Base-by-base conservation (phyloP, 2,797 vertebrate genomes). In the Myotis daubentonii region DNA sequence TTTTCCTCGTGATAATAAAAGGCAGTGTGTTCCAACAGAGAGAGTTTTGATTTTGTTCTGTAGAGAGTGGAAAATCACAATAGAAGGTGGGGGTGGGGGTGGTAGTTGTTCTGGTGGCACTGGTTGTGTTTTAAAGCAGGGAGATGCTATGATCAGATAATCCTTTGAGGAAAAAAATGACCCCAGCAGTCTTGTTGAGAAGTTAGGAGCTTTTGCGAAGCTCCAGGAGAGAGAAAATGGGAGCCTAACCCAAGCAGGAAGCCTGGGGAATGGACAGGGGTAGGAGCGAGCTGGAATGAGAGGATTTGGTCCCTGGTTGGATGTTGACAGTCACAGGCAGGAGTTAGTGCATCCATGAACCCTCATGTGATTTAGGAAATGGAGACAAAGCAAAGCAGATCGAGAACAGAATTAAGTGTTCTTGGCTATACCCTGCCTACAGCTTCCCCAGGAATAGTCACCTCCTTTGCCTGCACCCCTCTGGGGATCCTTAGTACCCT, bases 101-200 rank as follows among this genome's bases (percentile, higher is more conserved):
- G 6, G 22, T 49, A 22, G 33, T 74, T 17, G 33, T 81, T 2
- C 15, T 20, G 28, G 15, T 36, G 49, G 17, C 60, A 6, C 17
- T 55, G 25, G 30, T 74, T 80, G 68, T 74, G 38, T 83, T 92
- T 89, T 68, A 72, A 91, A 92, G n/a, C 30, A 72, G 20, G 5
- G 47, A 15, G 33, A 49, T 80, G n/a, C 28, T 47, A 12, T 71
- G 36, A 49, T 93, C 15, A 19, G 19, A 55, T 84, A 65, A 41
- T 57, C 25, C 25, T 83, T 79, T 25, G 44, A 33, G 55, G 55
- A 3, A 71, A 65, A 70, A 17, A 23, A 1, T 60, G 60, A 25
- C 30, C 11, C 28, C 8, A 36, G 10, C 2, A 47, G 22, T 36
- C 19, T 86, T 38, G 30, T 20, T 44, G 23, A 70, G 57, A 76